phyloP scores from a whole-genome alignment of 2,113 vertebrate genomes.

The Apteryx owenii region DNA sequence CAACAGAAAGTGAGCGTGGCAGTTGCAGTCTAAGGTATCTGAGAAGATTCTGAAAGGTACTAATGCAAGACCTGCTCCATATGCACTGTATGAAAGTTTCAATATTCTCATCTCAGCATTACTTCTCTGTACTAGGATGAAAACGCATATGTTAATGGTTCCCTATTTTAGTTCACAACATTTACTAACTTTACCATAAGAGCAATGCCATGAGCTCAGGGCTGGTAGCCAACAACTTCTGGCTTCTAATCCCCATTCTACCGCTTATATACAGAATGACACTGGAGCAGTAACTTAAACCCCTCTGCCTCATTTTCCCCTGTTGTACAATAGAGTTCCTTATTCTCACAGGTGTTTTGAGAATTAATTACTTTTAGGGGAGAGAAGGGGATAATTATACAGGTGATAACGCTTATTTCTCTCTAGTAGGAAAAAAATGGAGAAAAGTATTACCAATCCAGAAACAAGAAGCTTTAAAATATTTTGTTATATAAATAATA shows the following conservation, averaged over 20 bases:
- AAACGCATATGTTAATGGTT: background rate
- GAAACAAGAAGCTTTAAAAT: background rate
- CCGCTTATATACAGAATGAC: background rate
- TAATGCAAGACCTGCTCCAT: background rate
- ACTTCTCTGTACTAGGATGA: background rate
- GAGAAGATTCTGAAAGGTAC: background rate
- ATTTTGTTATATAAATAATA: background rate
- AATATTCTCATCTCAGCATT: background rate
- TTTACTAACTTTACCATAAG: background rate
- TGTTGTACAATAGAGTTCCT: background rate
- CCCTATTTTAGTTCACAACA: background rate
- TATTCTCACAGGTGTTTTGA: background rate
- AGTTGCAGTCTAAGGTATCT: background rate
- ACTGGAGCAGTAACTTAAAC: background rate
- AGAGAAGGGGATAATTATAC: background rate
- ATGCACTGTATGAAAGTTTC: background rate
- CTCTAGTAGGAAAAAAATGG: background rate
- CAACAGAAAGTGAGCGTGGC: background rate
- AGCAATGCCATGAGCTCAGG: background rate
- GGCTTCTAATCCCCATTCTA: background rate
- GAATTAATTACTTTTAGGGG: background rate
- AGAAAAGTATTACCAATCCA: background rate
- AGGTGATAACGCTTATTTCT: background rate
- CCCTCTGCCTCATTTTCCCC: background rate
- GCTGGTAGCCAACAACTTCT: background rate